A percentile compares a stretch with the other conserved stretches of the same genome.
phyloP scores from a whole-genome alignment of 2,113 vertebrate species.

The Tauraco erythrolophus region DNA sequence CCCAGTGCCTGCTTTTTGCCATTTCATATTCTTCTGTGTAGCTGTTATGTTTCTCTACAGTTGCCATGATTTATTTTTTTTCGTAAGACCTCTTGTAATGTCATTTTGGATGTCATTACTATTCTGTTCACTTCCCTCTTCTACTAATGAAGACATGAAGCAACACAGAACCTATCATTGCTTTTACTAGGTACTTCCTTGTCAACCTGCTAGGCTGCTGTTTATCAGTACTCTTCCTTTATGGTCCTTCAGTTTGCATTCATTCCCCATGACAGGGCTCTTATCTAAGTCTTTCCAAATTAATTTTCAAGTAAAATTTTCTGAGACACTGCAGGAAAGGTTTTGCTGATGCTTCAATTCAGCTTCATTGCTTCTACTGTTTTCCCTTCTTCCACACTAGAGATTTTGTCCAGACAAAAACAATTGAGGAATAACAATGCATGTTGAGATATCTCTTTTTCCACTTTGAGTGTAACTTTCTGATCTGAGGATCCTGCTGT shows the following conservation, averaged over 20 bases:
- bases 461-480: not conserved
- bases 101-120: conserved; percentile 35
- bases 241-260: not conserved
- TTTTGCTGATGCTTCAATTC: conserved; percentile 5
- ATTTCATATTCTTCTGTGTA: not conserved
- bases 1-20: not conserved
- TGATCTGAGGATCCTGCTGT: not conserved
- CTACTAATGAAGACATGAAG: conserved; percentile 36
- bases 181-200: not conserved
- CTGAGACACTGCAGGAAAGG: not conserved
- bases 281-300: not conserved
- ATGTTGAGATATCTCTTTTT: not conserved
- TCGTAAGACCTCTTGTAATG: not conserved
- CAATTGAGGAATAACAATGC: not conserved
- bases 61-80: not conserved
- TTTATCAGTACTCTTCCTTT: not conserved
- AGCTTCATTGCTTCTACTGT: not conserved
- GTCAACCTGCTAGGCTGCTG: not conserved
- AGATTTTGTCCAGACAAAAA: not conserved
- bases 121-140: conserved; percentile 4
- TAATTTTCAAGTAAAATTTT: conserved; percentile 15
- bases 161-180: not conserved
- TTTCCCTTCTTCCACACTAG: not conserved
- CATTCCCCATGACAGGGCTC: not conserved
- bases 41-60: not conserved